phyloP scores from a whole-genome alignment of 2,888 invertebrate species.

The Dyspetes luteomarginatus region DNA sequence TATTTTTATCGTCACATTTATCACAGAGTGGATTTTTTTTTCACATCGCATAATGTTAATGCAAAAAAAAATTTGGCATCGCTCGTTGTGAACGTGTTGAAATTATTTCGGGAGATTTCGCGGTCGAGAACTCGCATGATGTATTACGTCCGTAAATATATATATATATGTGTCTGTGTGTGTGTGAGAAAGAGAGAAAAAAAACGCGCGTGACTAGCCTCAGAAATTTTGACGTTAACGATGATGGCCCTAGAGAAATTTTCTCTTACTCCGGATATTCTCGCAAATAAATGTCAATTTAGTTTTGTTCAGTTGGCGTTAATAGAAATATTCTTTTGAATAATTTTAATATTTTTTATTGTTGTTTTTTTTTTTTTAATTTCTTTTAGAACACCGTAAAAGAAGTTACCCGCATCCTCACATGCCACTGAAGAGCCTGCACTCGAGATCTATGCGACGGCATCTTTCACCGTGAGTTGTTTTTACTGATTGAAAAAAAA shows the following conservation, averaged over 20 bases:
- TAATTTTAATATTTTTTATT: conserved; percentile 16
- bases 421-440: conserved; percentile 86
- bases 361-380: conserved; percentile 63
- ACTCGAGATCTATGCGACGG: conserved; percentile 85
- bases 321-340: conserved; percentile 8
- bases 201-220: background rate
- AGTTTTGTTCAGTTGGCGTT: too few species aligned
- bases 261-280: conserved; percentile 34
- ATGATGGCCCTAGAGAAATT: conserved; percentile 27
- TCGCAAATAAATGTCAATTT: conserved; percentile 13
- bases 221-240: background rate
- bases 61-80: conserved; percentile 28
- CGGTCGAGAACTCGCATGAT: background rate
- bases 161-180: too few species aligned
- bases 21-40: background rate
- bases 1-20: background rate
- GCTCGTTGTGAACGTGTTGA: conserved; percentile 9
- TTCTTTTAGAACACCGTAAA: conserved; percentile 86
- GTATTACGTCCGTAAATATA: too few species aligned
- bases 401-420: conserved; percentile 87
- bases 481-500: background rate
- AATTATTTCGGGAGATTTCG: conserved; percentile 19
- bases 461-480: conserved; percentile 83
- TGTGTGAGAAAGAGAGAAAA: too few species aligned
- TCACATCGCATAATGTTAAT: background rate